These are phyloP conservation scores for Bombus superbus DNA, from an alignment of 1,140 invertebrate species.

Conservation along the genomic window DNA sequence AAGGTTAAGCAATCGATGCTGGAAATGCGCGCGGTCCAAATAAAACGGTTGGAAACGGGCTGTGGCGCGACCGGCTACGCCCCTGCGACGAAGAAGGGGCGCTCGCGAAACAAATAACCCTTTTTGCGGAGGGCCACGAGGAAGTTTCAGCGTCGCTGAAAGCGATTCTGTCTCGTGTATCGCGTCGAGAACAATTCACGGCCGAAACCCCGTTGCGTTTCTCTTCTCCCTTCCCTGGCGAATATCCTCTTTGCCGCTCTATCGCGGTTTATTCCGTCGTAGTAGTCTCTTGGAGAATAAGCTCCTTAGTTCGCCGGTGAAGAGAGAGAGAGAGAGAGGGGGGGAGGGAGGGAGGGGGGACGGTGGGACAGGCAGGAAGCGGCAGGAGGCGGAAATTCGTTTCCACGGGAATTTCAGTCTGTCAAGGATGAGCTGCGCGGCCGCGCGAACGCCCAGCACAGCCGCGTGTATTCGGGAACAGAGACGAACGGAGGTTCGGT, in stretches of 20 bases:
- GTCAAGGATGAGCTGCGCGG: neutral
- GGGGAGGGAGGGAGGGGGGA: too few species aligned
- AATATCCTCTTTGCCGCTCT: neutral
- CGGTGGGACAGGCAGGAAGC: neutral
- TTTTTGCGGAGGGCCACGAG: neutral
- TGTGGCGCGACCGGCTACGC: neutral
- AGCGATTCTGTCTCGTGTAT: neutral
- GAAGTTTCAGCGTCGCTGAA: neutral
- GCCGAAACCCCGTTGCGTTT: neutral
- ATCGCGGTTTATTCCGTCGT: neutral
- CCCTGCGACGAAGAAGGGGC: neutral
- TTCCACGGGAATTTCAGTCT: neutral
- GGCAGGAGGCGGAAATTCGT: neutral
- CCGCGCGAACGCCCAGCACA: neutral
- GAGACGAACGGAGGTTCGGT: slow-evolving; percentile 5
- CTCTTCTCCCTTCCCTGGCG: neutral
- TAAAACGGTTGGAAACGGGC: slow-evolving; percentile 11
- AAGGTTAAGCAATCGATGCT: slow-evolving; percentile 58
- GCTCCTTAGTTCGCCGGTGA: neutral
- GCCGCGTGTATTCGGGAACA: slow-evolving; percentile 2
- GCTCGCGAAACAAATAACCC: neutral
- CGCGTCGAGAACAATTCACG: neutral
- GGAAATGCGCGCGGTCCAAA: slow-evolving; percentile 20
- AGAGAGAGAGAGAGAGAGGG: too few species aligned
- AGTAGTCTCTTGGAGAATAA: neutral